Percentiles rank a stretch among this genome's conserved stretches.
Evolutionary conservation across 2,797 vertebrate species (phyloP).

Genomic region (Menidia menidia): DNA sequence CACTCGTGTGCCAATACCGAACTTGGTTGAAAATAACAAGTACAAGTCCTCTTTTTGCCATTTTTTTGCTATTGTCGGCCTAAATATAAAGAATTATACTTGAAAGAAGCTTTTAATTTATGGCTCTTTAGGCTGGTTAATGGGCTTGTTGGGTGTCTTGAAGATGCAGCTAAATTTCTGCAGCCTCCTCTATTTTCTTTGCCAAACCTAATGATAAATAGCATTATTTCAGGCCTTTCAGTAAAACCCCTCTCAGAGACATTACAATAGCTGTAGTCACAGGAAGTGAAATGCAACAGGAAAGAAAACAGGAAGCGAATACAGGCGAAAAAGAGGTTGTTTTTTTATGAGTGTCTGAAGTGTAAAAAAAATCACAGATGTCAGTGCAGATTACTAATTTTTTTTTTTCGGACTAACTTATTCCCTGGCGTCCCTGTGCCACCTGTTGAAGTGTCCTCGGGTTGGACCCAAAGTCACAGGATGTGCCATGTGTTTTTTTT

Average conservation of each 20-base stretch:
- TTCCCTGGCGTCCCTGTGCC: no score
- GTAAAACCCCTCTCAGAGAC: slow-evolving; percentile 49
- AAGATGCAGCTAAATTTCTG: slow-evolving; percentile 28
- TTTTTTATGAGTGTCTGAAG: slow-evolving; percentile 31
- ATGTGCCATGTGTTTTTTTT: no score
- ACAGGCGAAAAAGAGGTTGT: slow-evolving; percentile 58
- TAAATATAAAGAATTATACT: no score
- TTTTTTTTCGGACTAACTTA: background rate
- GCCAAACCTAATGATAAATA: slow-evolving; percentile 5
- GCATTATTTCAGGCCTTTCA: slow-evolving; percentile 65
- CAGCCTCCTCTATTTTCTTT: slow-evolving; percentile 21
- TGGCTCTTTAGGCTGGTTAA: no score
- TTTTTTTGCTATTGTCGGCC: no score
- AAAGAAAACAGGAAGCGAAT: slow-evolving; percentile 85
- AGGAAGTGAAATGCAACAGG: slow-evolving; percentile 81
- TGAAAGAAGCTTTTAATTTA: no score
- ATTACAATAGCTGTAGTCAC: slow-evolving; percentile 68
- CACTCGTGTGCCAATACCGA: no score
- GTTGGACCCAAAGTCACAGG: no score
- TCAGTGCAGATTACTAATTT: slow-evolving; percentile 31
- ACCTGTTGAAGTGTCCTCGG: no score
- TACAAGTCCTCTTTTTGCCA: no score
- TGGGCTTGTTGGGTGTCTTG: slow-evolving; percentile 4
- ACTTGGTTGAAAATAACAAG: no score
- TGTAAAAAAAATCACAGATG: background rate